Conservation (phyloP, 2,797 vertebrate genomes). For the Micromesistius poutassou region DNA sequence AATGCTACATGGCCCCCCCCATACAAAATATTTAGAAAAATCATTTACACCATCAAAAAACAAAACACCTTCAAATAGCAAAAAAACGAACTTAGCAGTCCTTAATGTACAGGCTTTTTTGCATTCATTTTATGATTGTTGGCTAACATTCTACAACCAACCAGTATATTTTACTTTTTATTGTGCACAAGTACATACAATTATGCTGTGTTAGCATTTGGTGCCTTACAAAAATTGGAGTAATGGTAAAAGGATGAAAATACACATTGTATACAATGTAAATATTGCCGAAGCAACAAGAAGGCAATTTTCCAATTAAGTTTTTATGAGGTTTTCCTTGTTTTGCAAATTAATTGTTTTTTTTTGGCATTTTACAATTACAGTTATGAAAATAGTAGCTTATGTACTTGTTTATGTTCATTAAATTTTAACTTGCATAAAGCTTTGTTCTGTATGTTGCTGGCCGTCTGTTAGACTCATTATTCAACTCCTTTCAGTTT, state of each 20-base stretch:
- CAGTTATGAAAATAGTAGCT: constrained; percentile 76
- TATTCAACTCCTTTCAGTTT: constrained; percentile 83
- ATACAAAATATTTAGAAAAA: not conserved
- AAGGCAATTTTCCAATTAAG: constrained; percentile 85
- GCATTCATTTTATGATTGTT: constrained; percentile 12
- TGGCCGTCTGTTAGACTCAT: constrained; percentile 29
- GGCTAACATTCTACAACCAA: constrained; percentile 5
- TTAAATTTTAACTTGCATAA: constrained; percentile 84
- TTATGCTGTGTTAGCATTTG: constrained; percentile 80
- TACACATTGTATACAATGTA: constrained; percentile 79
- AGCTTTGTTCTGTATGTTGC: constrained; percentile 18
- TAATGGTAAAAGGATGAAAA: constrained; percentile 79
- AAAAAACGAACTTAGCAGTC: not conserved
- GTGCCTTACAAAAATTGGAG: constrained; percentile 78
- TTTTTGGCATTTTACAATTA: constrained; percentile 79
- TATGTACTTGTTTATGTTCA: constrained; percentile 87
- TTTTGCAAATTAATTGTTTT: constrained; percentile 78
- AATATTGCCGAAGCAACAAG: constrained; percentile 80
- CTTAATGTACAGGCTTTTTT: constrained; percentile 15
- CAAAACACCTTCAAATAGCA: not conserved
- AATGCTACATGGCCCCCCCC: no score
- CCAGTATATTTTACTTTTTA: constrained; percentile 43
- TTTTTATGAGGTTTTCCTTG: constrained; percentile 84
- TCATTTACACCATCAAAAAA: not conserved
- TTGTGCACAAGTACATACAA: constrained; percentile 71